A percentile compares a stretch with the other conserved stretches of the same genome.
Conservation (phyloP, 2,888 invertebrate genomes). For the Polymixis lichenea region DNA sequence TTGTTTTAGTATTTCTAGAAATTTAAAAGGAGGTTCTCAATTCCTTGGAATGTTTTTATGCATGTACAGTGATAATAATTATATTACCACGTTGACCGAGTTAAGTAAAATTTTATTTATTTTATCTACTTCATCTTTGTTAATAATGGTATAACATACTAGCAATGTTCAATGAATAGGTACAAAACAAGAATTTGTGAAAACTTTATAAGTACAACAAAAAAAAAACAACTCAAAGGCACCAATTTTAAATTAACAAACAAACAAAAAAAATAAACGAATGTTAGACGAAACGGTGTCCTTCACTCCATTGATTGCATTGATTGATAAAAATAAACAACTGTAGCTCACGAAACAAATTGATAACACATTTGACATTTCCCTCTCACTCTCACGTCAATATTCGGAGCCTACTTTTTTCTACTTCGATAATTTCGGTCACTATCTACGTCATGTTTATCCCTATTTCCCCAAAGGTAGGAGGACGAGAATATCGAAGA, state of each 20-base stretch:
- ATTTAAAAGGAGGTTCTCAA: no score
- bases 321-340: neutral
- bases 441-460: constrained; percentile 63
- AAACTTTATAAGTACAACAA: no score
- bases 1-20: no score
- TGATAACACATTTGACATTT: constrained; percentile 19
- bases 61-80: no score
- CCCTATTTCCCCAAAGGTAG: constrained; percentile 41
- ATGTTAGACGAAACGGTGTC: neutral
- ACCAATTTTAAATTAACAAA: neutral
- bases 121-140: no score
- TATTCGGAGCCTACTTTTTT: constrained; percentile 72
- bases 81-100: no score
- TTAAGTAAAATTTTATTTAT: no score
- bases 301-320: neutral
- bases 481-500: constrained; percentile 38
- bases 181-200: no score
- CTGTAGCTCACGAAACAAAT: neutral
- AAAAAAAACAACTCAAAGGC: neutral
- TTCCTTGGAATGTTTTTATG: no score
- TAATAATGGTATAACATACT: no score
- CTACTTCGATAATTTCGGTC: constrained; percentile 68
- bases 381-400: constrained; percentile 54
- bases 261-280: neutral
- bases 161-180: no score